Percentiles rank a stretch among this genome's conserved stretches.
These are phyloP conservation scores for Antennarius striatus DNA, from an alignment of 2,113 vertebrate species.

Conservation along the genomic window DNA sequence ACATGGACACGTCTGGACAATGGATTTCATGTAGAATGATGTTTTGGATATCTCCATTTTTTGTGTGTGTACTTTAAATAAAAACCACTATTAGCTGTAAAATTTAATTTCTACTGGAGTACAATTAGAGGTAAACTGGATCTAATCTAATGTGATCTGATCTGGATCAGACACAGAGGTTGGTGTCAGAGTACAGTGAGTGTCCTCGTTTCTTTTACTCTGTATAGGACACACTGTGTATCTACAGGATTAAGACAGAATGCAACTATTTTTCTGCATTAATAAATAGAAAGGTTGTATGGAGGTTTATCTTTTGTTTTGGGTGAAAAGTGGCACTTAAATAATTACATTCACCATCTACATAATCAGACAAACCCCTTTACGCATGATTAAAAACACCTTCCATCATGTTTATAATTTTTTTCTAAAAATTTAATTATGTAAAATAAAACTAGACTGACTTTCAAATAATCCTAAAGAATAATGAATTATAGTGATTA, in stretches of 20 bases:
- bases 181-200: too few relatives aligned
- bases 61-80: slow-evolving; percentile 15
- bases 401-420: slow-evolving; percentile 26
- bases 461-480: slow-evolving; percentile 55
- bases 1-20: slow-evolving; percentile 2
- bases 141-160: too few relatives aligned
- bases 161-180: too few relatives aligned
- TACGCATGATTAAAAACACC: slow-evolving; percentile 39
- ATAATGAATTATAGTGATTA: slow-evolving; percentile 51
- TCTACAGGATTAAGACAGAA: slow-evolving; percentile 11
- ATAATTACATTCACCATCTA: slow-evolving; percentile 29
- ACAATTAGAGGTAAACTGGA: slow-evolving; percentile 14
- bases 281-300: slow-evolving; percentile 2
- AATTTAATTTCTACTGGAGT: slow-evolving; percentile 4
- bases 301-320: slow-evolving; percentile 5
- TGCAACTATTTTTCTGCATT: slow-evolving; percentile 1
- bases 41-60: neutral
- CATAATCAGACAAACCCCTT: slow-evolving; percentile 5
- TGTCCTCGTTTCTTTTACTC: slow-evolving; percentile 9
- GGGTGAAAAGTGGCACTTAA: slow-evolving; percentile 8
- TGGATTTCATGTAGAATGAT: slow-evolving; percentile 7
- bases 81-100: slow-evolving; percentile 15
- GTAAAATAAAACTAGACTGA: slow-evolving; percentile 70
- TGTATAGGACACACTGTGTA: neutral
- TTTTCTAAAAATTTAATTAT: slow-evolving; percentile 40